These are phyloP conservation scores for Oophaga sylvatica DNA, from an alignment of 2,797 vertebrate genomes.

Conservation along the genomic window DNA sequence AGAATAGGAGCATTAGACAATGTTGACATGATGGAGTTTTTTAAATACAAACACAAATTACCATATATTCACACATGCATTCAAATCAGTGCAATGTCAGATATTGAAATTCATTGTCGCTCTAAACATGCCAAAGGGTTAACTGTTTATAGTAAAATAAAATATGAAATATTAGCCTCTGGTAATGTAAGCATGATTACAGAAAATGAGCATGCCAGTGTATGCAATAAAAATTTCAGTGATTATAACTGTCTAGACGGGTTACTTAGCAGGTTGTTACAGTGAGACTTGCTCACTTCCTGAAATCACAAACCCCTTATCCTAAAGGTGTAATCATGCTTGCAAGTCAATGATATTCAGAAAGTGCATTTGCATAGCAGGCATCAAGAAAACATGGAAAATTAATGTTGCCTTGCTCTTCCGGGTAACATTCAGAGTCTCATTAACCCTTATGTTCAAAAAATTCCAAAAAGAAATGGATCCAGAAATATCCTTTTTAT, in stretches of 20 bases:
- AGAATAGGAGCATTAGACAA: neutral
- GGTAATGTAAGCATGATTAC: conserved; percentile 28
- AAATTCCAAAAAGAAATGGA: neutral
- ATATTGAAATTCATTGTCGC: neutral
- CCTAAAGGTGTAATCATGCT: conserved; percentile 43
- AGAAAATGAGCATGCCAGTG: conserved; percentile 26
- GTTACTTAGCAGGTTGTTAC: conserved; percentile 45
- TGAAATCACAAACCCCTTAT: conserved; percentile 47
- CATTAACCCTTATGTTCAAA: conserved; percentile 9
- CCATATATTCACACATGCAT: neutral
- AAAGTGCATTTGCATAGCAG: conserved; percentile 5
- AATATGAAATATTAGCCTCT: conserved; percentile 39
- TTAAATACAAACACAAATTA: neutral
- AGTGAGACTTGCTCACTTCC: conserved; percentile 51
- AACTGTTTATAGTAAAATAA: conserved; percentile 23
- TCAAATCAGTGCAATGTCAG: neutral
- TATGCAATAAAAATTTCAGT: conserved; percentile 48
- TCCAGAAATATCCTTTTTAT: neutral
- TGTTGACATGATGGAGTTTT: neutral
- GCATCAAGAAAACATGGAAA: conserved; percentile 17
- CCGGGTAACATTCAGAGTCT: neutral
- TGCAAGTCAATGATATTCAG: conserved; percentile 29
- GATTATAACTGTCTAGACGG: conserved; percentile 59
- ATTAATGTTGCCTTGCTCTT: neutral
- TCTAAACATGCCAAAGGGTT: neutral